Evolutionary conservation across 2,888 invertebrate species (phyloP), one percentile per base, ranked within the genome.

Genomic region (Eupeodes latifasciatus): DNA sequence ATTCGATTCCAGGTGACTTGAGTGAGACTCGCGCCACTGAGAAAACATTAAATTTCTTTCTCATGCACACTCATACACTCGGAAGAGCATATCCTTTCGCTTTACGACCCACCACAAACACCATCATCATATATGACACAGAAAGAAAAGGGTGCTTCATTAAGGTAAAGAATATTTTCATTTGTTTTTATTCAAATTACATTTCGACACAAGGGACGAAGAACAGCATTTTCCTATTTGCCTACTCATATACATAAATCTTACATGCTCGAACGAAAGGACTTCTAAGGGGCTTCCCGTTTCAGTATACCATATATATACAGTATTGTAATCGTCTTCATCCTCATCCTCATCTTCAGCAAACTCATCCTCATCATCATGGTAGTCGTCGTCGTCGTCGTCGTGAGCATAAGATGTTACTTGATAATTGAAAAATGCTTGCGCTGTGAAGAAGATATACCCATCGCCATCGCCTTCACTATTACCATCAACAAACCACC

Each of bases 1-100:
- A 84, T 88, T 88, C 88, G 88, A 88, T 88, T 88, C 88, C 84
- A 88, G 88, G 88, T 84, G 88, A 88, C 88, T 88, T 88, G 88
- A 88, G 88, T 88, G 77, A 84, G 84, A 78, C 77, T 78, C 71
- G 84, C 81, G 81, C 62, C 81, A 84, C 74, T 88, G 84, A 88
- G 84, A 88, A 88, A 88, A 84, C 88, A 85, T 85, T 81, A 85
- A 88, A 77, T 81, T 80, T 88, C 81, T 88, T 85, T 78, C 55
- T 14, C 16, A 74, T 62, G 19, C n/a, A 36, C 40, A 62, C 78
- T 72, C 55, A 72, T 47, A 57, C 44, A 74, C 19, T 59, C 19
- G 36, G 40, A 72, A 72, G 27, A 57, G 19, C 57, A 57, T 57
- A 44, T 74, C 47, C 19, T 62, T 59, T 57, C 44, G 40, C 71